Evolutionary conservation across 2,888 invertebrate genomes (phyloP).

Genomic region (Teleogryllus oceanicus): DNA sequence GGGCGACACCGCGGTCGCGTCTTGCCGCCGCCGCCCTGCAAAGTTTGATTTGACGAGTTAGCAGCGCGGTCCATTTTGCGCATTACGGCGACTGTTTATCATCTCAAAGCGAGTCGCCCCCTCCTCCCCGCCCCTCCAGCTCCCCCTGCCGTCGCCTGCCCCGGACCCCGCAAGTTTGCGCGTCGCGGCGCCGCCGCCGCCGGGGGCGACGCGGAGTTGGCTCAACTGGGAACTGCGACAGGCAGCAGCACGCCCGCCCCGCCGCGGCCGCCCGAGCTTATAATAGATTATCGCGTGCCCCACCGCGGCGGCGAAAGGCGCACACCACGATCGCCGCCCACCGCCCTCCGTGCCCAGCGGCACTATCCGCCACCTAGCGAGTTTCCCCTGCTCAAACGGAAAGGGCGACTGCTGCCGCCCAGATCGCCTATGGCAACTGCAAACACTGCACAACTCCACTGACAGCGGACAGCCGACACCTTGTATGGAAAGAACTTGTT

Average conservation of each 20-base stretch:
- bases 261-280: neutral
- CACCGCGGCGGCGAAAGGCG: neutral
- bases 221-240: neutral
- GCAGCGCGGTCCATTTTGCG: constrained; percentile 18
- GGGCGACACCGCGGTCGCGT: neutral
- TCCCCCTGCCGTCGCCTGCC: too few relatives aligned
- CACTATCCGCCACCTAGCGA: too few relatives aligned
- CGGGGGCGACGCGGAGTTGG: neutral
- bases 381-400: too few relatives aligned
- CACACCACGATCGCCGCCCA: too few relatives aligned
- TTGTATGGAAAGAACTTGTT: too few relatives aligned
- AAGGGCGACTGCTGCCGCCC: too few relatives aligned
- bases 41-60: constrained; percentile 9
- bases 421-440: too few relatives aligned
- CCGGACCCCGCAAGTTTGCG: neutral
- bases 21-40: neutral
- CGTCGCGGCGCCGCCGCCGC: neutral
- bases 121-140: too few relatives aligned
- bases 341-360: too few relatives aligned
- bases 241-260: neutral
- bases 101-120: neutral
- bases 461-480: too few relatives aligned
- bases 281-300: neutral
- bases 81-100: constrained; percentile 9
- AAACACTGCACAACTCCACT: too few relatives aligned